Evolutionary conservation across 2,888 invertebrate genomes (phyloP), one percentile per base, ranked within the genome.

Genomic region (Sphaeridia pumilis): DNA sequence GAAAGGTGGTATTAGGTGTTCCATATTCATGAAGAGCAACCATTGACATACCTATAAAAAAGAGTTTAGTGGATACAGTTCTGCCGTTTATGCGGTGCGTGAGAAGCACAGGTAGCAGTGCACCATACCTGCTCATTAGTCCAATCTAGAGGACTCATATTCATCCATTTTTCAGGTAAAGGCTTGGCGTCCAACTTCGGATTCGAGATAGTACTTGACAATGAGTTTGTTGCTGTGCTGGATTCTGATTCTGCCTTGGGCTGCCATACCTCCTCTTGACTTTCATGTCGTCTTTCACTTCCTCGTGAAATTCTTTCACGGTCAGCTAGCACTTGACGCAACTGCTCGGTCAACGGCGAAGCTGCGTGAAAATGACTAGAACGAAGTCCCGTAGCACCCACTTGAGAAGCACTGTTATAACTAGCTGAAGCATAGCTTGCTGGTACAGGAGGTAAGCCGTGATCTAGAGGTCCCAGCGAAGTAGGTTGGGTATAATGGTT

Each of bases 1-100:
- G 71, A 94, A 90, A 66, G 87, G 85, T 46, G 86, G 79, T 64
- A 87, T 83, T 73, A 88, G 85, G 53, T 87, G 83, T 70, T 92
- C 90, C 68, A 94, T 74, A 35, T 89, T 78, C 51, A 78, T 69
- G 4, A 74, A 86, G 61, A 88, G 78, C 59, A 94, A 75, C 93
- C 93, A 94, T 71, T 92, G 88, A 72, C 87, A 88, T 49, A 94
- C 92, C 85, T 92, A 69, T 5, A 66, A 66, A 4, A 36, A 43
- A 49, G 24, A 44, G 28, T 46, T 14, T 27, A 10, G 31, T 54
- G 20, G 38, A 17, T 46, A 34, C 21, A 43, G 12, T 50, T 7
- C n/a, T n/a, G n/a, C n/a, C 45, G 42, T 41, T 7, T 21, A 3
- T n/a, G 36, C 22, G 12, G 20, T 43, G 35, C 38, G 17, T 38